Conservation (phyloP, 2,888 invertebrate species). For the Agrotis exclamationis region DNA sequence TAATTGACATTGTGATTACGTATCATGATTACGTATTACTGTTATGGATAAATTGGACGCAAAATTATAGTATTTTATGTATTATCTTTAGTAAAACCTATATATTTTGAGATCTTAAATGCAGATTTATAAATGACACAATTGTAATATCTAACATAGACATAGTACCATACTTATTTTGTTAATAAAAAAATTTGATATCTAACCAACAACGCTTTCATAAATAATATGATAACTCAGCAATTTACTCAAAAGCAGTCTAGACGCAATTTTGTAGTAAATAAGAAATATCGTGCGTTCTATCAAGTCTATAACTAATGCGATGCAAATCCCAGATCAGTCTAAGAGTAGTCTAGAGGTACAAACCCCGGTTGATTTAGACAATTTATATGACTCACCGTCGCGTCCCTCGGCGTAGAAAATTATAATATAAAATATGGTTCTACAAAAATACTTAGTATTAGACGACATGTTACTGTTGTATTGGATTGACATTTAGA, state of each 20-base stretch:
- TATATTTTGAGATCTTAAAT: neutral
- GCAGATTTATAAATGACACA: neutral
- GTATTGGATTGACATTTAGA: conserved; percentile 6
- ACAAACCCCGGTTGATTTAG: conserved; percentile 22
- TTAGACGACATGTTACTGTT: neutral
- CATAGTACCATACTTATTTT: neutral
- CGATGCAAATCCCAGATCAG: conserved; percentile 48
- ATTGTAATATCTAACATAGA: neutral
- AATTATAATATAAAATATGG: conserved; percentile 5
- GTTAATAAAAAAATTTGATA: neutral
- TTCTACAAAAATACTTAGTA: conserved; percentile 7
- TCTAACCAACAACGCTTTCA: conserved; percentile 12
- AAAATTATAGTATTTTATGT: neutral
- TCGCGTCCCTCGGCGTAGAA: neutral
- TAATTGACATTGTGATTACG: conserved; percentile 8
- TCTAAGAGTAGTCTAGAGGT: conserved; percentile 22
- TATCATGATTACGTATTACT: neutral
- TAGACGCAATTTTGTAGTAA: conserved; percentile 3
- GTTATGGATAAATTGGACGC: neutral
- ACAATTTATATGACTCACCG: conserved; percentile 23
- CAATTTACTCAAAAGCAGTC: conserved; percentile 12
- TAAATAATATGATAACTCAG: conserved; percentile 1
- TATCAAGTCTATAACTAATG: conserved; percentile 18
- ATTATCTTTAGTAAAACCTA: neutral
- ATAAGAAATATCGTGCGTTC: conserved; percentile 14